Conservation (phyloP, 1,140 invertebrate species). For the Hirudo medicinalis region DNA sequence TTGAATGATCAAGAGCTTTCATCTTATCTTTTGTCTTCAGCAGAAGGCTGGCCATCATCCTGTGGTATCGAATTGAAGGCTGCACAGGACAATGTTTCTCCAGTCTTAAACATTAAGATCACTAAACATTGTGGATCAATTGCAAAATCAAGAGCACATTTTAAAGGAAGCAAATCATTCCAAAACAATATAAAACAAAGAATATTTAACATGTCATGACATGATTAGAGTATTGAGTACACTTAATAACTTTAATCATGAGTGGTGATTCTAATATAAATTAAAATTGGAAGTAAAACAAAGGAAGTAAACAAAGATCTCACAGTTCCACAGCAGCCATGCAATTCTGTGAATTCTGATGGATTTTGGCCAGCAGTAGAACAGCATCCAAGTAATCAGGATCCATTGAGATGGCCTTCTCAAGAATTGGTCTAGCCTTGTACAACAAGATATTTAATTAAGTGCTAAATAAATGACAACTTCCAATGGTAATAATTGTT, state of each 20-base stretch:
- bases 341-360: constrained; percentile 7
- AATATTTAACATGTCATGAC: too few relatives aligned
- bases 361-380: background rate
- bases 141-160: too few relatives aligned
- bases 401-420: constrained; percentile 3
- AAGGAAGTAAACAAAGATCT: background rate
- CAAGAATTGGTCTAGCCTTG: background rate
- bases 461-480: background rate
- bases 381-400: constrained; percentile 4
- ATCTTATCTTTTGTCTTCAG: constrained; percentile 3
- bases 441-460: background rate
- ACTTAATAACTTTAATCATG: too few relatives aligned
- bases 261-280: too few relatives aligned
- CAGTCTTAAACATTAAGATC: background rate
- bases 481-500: too few relatives aligned
- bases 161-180: too few relatives aligned
- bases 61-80: constrained; percentile 4
- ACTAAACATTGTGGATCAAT: background rate
- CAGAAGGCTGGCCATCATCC: background rate
- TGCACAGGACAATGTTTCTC: background rate
- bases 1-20: constrained; percentile 11
- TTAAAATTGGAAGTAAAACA: too few relatives aligned
- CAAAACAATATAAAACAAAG: too few relatives aligned
- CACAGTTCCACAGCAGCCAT: background rate
- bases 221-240: too few relatives aligned